Conservation (phyloP, 1,140 invertebrate species). For the Ruditapes philippinarum region DNA sequence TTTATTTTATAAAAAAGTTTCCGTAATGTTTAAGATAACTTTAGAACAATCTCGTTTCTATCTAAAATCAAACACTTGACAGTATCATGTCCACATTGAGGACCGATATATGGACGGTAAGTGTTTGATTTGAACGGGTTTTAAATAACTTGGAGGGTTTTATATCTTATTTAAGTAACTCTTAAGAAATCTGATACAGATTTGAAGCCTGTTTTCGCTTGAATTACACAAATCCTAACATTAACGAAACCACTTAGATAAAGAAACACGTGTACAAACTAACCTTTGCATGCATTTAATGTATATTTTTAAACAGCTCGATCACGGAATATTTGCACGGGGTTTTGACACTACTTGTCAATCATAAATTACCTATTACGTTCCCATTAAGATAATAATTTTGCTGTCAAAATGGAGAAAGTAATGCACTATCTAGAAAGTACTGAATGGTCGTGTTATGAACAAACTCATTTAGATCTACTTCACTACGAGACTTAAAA, state of each 20-base stretch:
- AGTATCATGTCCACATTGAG: background rate
- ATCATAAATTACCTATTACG: too few species aligned
- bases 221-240: slow-evolving; percentile 1
- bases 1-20: too few species aligned
- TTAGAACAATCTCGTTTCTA: background rate
- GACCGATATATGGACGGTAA: background rate
- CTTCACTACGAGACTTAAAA: too few species aligned
- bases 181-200: background rate
- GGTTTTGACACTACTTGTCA: too few species aligned
- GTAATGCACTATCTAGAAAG: too few species aligned
- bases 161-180: background rate
- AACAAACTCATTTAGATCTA: too few species aligned
- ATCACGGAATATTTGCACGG: too few species aligned
- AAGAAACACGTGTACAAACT: background rate
- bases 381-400: too few species aligned
- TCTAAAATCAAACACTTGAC: slow-evolving; percentile 18
- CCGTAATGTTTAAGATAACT: background rate
- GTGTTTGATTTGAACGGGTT: slow-evolving; percentile 4
- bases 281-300: background rate
- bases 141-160: background rate
- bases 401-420: too few species aligned
- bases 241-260: background rate
- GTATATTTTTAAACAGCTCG: too few species aligned
- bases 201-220: slow-evolving; percentile 5
- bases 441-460: too few species aligned